Evolutionary conservation across 2,888 invertebrate species (phyloP).

Genomic region (Lysandra bellargus): DNA sequence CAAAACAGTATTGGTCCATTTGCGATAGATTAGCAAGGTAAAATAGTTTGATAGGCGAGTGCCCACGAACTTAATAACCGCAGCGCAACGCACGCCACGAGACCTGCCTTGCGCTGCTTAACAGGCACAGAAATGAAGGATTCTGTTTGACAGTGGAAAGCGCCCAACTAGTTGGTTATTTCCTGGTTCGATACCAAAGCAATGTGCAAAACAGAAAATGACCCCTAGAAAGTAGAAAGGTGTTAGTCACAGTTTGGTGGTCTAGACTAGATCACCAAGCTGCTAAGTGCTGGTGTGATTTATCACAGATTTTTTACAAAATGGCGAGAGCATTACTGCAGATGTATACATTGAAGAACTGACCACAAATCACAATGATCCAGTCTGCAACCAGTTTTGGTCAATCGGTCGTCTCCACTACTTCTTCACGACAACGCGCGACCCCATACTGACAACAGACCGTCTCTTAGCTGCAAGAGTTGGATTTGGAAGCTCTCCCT

Average conservation of each 20-base stretch:
- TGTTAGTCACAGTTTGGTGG: neutral
- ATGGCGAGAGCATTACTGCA: too few species aligned
- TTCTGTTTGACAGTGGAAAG: neutral
- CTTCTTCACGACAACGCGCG: too few species aligned
- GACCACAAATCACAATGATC: too few species aligned
- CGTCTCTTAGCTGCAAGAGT: too few species aligned
- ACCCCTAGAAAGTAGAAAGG: constrained; percentile 36
- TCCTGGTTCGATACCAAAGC: constrained; percentile 1
- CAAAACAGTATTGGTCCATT: constrained; percentile 15
- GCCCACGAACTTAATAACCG: constrained; percentile 18
- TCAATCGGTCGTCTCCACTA: too few species aligned
- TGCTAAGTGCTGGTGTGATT: too few species aligned
- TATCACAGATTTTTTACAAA: too few species aligned
- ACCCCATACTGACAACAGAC: too few species aligned
- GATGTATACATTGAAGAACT: too few species aligned
- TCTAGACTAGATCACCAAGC: too few species aligned
- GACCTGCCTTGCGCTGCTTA: constrained; percentile 31
- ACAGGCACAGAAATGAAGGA: constrained; percentile 29
- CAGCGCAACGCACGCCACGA: constrained; percentile 18
- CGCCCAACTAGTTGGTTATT: neutral
- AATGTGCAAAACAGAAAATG: constrained; percentile 14
- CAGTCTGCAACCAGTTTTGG: too few species aligned
- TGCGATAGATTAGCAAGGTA: neutral
- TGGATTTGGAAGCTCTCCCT: too few species aligned
- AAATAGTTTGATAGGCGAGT: neutral